Conservation (phyloP, 2,888 invertebrate genomes). For the Folsomia candida region DNA sequence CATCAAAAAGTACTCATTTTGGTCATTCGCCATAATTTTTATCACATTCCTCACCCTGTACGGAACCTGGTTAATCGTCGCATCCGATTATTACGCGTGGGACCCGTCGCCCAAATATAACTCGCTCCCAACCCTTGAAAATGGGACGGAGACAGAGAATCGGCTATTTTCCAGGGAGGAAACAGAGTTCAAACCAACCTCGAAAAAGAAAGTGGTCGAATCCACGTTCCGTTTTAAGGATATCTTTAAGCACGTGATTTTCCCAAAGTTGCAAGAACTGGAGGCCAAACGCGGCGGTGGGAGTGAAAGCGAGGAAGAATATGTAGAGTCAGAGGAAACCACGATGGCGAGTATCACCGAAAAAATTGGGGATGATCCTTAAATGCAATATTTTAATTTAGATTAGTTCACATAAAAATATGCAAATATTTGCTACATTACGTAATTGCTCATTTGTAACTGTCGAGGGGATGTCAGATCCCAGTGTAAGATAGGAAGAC, state of each 20-base stretch:
- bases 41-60: constrained; percentile 25
- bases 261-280: neutral
- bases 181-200: neutral
- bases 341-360: neutral
- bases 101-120: constrained; percentile 28
- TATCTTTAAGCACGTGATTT: neutral
- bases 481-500: too few species aligned
- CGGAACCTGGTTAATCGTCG: constrained; percentile 27
- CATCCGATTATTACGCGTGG: constrained; percentile 31
- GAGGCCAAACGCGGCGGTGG: neutral
- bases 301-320: neutral
- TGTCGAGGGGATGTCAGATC: too few species aligned
- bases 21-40: constrained; percentile 26
- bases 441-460: too few species aligned
- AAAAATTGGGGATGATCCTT: neutral
- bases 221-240: neutral
- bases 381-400: too few species aligned
- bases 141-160: neutral
- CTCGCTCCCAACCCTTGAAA: neutral
- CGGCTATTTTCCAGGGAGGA: neutral
- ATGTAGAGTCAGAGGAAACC: neutral
- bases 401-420: too few species aligned
- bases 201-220: neutral
- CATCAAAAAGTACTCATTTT: constrained; percentile 30
- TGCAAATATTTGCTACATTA: too few species aligned